These are phyloP conservation scores for Thera obeliscata DNA, from an alignment of 2,888 invertebrate species.

Conservation along the genomic window DNA sequence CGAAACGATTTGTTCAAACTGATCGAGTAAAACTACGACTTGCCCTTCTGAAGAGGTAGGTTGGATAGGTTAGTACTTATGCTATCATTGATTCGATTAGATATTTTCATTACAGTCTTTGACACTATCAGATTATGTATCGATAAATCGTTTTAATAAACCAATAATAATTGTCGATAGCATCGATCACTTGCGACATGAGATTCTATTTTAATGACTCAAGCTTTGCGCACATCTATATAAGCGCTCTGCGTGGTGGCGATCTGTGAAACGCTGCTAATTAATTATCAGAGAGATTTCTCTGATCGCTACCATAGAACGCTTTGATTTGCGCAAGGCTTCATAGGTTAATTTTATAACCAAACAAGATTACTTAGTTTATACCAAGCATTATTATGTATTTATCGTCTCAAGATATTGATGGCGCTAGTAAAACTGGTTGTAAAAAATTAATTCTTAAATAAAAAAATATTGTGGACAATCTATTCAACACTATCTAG, in stretches of 20 bases:
- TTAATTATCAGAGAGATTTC: too few species aligned
- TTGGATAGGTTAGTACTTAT: background rate
- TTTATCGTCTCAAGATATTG: too few species aligned
- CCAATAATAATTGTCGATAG: background rate
- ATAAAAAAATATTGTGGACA: too few species aligned
- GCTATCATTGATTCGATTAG: slow-evolving; percentile 1
- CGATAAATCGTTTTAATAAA: background rate
- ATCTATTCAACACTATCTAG: too few species aligned
- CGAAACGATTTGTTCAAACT: too few species aligned
- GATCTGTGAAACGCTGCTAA: too few species aligned
- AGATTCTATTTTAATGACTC: background rate
- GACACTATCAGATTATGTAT: background rate
- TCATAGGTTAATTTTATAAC: background rate
- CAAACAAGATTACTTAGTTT: background rate
- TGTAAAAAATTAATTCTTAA: too few species aligned
- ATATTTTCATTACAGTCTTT: background rate
- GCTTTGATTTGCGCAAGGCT: too few species aligned
- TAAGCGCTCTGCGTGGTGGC: too few species aligned
- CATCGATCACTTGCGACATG: slow-evolving; percentile 2
- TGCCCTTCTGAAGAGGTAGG: background rate
- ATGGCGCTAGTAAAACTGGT: background rate
- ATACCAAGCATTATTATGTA: background rate
- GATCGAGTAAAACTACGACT: too few species aligned
- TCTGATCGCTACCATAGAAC: too few species aligned
- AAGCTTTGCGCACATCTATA: too few species aligned